A percentile compares a stretch with the other conserved stretches of the same genome.
Conservation (phyloP, 2,113 vertebrate species). For the Bos javanicus region DNA sequence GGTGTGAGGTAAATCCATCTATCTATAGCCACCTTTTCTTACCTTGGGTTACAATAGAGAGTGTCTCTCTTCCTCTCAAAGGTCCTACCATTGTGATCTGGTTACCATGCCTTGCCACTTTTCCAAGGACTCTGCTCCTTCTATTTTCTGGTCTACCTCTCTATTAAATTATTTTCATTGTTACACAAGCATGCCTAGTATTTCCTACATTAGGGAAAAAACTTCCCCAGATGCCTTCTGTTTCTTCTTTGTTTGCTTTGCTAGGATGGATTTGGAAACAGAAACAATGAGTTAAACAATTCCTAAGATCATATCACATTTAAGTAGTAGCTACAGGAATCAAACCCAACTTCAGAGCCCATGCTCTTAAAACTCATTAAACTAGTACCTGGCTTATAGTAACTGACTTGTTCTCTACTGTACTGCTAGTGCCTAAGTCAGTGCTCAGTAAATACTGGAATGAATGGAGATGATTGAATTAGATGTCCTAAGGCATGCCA, state of each 20-base stretch:
- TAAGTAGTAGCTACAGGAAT: neutral
- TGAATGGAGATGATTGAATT: neutral
- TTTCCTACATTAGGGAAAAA: neutral
- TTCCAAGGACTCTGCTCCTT: neutral
- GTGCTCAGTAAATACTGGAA: neutral
- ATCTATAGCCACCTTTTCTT: neutral
- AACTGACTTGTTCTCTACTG: neutral
- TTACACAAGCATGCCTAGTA: neutral
- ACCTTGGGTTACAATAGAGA: neutral
- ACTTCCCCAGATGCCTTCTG: neutral
- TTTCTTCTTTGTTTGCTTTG: neutral
- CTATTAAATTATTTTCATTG: neutral
- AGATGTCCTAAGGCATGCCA: neutral
- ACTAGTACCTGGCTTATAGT: neutral
- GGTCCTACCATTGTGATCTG: neutral
- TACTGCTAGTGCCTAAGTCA: neutral
- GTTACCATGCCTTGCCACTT: neutral
- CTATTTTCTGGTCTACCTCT: neutral
- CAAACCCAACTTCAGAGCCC: neutral
- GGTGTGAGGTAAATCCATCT: neutral
- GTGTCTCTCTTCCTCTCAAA: neutral
- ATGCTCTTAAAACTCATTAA: neutral
- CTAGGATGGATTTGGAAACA: neutral
- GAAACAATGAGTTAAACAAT: neutral
- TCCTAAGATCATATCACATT: neutral